A percentile compares a stretch with the other conserved stretches of the same genome.
Conservation (phyloP, 1,140 invertebrate genomes). For the Scaptomyza pallida region DNA sequence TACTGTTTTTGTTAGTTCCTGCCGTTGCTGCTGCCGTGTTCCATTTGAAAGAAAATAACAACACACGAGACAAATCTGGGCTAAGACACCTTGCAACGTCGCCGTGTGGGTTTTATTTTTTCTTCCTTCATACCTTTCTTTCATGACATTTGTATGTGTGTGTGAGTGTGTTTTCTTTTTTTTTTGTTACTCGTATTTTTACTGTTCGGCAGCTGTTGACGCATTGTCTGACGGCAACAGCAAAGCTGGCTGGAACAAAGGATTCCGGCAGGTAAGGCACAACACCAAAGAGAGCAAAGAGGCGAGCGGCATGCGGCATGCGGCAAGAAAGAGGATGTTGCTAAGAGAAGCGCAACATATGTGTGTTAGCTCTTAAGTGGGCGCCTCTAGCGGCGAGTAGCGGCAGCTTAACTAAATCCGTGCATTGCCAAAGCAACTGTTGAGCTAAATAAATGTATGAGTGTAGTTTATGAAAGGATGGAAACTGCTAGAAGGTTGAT, state of each 20-base stretch:
- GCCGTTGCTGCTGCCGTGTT: slow-evolving; percentile 26
- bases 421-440: slow-evolving; percentile 5
- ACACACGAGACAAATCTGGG: slow-evolving; percentile 80
- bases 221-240: slow-evolving; percentile 34
- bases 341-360: not conserved
- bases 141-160: slow-evolving; percentile 20
- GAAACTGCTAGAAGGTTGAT: not conserved
- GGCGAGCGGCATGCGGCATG: too few species aligned
- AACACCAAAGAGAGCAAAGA: not conserved
- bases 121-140: slow-evolving; percentile 61
- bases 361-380: slow-evolving; percentile 7
- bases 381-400: slow-evolving; percentile 27
- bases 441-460: too few species aligned
- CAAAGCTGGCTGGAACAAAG: slow-evolving; percentile 42
- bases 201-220: slow-evolving; percentile 38
- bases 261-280: slow-evolving; percentile 33
- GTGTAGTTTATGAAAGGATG: too few species aligned
- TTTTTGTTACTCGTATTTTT: slow-evolving; percentile 20
- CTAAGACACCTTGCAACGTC: slow-evolving; percentile 75
- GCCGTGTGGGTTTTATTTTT: slow-evolving; percentile 68
- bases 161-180: not conserved
- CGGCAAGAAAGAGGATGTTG: not conserved
- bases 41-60: slow-evolving; percentile 42
- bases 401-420: slow-evolving; percentile 17
- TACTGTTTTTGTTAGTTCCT: slow-evolving; percentile 59